Base-by-base conservation (phyloP, 2,797 vertebrate species). In the Oophaga sylvatica region DNA sequence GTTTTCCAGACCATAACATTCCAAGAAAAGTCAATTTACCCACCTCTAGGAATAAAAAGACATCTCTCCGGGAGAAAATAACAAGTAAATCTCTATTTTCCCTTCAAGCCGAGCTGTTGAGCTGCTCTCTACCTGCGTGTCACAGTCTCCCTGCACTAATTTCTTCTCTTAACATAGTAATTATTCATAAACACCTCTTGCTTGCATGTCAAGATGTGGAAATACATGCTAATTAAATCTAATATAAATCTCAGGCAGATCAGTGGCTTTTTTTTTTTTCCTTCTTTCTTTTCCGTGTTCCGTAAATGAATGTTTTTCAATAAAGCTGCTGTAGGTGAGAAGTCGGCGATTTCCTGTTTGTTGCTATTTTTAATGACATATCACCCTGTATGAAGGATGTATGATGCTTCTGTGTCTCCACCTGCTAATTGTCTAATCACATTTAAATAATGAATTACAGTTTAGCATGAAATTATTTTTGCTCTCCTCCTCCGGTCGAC, bases 141-240 rank as follows among this genome's bases (percentile, higher is more conserved):
- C 19, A 35, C 71, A 77, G 88, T 67, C 88, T 84, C 90, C 84
- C 90, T 90, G 85, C 90, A 89, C 89, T 87, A 91, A 90, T 87
- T 82, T 84, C 88, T 88, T 80, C 90, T 91, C 83, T 81, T 92
- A 86, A 82, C 85, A 88, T 91, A 90, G 90, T 86, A 92, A 89
- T 90, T 91, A 90, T 93, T 91, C 91, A 92, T 89, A 91, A 93
- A 90, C 88, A 90, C 90, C 88, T 92, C 90, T 92, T 91, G n/a
- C 87, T 82, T 83, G 75, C 78, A 70, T 90, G 87, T 88, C 90
- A 91, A 87, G 84, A 90, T 90, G 91, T 90, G 91, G 88, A 91
- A 93, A 89, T 91, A 83, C 16, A 87, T 81, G 73, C 84, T 89
- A 89, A 89, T 89, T 89, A 89, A 86, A 89, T 83, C 88, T 89